phyloP scores from a whole-genome alignment of 2,888 invertebrate species.

The Halocaridina rubra region DNA sequence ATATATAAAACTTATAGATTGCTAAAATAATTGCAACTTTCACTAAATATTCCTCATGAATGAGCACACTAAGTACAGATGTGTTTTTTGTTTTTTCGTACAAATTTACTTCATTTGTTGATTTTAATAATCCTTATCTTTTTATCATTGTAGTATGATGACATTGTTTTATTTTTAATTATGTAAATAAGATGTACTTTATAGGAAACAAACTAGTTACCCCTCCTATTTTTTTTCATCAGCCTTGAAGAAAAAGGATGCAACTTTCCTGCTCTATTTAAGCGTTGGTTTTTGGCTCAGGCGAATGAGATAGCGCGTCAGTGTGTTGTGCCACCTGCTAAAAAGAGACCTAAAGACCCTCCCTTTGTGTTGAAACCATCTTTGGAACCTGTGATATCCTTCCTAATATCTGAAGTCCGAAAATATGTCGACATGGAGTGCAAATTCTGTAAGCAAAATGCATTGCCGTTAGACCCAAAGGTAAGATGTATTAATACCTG shows the following conservation, averaged over 20 bases:
- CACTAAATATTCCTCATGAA: too few species aligned
- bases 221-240: too few species aligned
- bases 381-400: constrained; percentile 74
- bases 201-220: too few species aligned
- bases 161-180: too few species aligned
- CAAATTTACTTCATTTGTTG: too few species aligned
- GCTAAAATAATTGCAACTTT: too few species aligned
- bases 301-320: constrained; percentile 77
- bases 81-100: too few species aligned
- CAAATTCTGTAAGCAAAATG: constrained; percentile 74
- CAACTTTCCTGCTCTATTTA: constrained; percentile 76
- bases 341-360: constrained; percentile 72
- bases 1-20: too few species aligned
- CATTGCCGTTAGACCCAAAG: constrained; percentile 73
- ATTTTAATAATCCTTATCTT: too few species aligned
- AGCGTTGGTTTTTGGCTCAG: constrained; percentile 75
- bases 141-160: too few species aligned
- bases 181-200: too few species aligned
- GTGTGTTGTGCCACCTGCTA: constrained; percentile 78
- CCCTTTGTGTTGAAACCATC: constrained; percentile 76
- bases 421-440: constrained; percentile 75
- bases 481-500: constrained; percentile 9
- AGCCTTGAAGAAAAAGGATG: constrained; percentile 74
- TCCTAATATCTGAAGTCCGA: constrained; percentile 75
- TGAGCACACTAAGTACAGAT: too few species aligned